A percentile compares a stretch with the other conserved stretches of the same genome.
Evolutionary conservation across 1,140 invertebrate genomes (phyloP).

Genomic region (Leptestheria dahalacensis): DNA sequence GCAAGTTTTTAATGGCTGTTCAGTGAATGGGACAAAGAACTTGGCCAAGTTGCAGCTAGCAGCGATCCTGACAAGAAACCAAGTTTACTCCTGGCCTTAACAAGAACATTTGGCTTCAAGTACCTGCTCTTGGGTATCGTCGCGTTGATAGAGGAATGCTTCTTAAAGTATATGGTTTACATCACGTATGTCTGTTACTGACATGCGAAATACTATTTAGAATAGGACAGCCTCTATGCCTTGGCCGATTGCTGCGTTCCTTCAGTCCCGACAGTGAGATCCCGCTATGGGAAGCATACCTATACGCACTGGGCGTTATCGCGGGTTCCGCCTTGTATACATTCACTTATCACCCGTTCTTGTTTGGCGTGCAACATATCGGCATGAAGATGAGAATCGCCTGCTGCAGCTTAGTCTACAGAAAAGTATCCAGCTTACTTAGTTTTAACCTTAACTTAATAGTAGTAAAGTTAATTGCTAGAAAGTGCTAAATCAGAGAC

Average conservation of each 20-base stretch:
- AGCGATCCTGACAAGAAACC: not conserved
- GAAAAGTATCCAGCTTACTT: not conserved
- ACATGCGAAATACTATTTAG: not conserved
- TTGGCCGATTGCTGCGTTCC: not conserved
- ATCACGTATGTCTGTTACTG: not conserved
- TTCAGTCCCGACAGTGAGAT: not conserved
- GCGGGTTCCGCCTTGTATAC: not conserved
- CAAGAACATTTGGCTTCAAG: not conserved
- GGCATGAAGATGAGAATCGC: not conserved
- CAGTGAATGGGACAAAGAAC: too few species aligned
- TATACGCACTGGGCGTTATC: not conserved
- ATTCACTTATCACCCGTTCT: not conserved
- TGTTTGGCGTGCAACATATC: not conserved
- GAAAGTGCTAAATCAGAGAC: too few species aligned
- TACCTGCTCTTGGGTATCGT: not conserved
- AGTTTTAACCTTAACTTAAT: too few species aligned
- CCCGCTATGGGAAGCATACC: not conserved
- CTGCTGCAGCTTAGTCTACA: not conserved
- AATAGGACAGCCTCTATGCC: not conserved
- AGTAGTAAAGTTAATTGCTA: too few species aligned
- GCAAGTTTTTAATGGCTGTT: not conserved
- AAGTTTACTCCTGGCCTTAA: not conserved
- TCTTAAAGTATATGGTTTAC: not conserved
- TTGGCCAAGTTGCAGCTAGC: too few species aligned
- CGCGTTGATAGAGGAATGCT: not conserved